These are phyloP conservation scores for Leucoma salicis DNA, from an alignment of 2,888 invertebrate species.

Conservation along the genomic window DNA sequence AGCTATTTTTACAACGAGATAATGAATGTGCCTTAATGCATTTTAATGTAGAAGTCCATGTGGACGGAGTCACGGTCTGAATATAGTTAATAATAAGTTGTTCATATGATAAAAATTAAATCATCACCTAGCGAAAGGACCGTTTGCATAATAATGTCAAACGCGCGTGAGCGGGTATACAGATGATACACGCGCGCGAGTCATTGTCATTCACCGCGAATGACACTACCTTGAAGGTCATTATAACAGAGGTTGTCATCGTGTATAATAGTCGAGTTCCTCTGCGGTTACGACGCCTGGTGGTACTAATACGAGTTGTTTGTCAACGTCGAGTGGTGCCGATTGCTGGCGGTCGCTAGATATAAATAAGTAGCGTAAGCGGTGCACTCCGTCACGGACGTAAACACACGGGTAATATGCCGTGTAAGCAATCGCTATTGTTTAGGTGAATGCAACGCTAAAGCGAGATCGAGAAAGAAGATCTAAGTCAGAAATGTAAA, in stretches of 20 bases:
- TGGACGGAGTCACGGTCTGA: too few relatives aligned
- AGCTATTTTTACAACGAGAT: too few relatives aligned
- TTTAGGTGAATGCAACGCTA: conserved; percentile 46
- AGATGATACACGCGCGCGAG: conserved; percentile 23
- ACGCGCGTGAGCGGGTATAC: conserved; percentile 2
- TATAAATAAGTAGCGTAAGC: conserved; percentile 66
- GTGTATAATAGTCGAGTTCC: conserved; percentile 52
- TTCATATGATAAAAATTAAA: conserved; percentile 2
- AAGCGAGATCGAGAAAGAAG: too few relatives aligned
- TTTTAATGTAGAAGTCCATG: too few relatives aligned
- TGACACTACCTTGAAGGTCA: conserved; percentile 48
- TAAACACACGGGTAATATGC: conserved; percentile 41
- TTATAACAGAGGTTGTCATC: conserved; percentile 43
- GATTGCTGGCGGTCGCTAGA: conserved; percentile 45
- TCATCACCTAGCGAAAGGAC: neutral
- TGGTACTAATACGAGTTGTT: conserved; percentile 64
- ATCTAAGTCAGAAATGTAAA: conserved; percentile 44
- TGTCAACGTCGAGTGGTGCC: conserved; percentile 66
- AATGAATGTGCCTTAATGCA: too few relatives aligned
- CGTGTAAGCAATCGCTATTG: conserved; percentile 49
- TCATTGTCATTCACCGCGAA: conserved; percentile 33
- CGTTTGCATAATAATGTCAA: neutral
- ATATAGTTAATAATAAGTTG: too few relatives aligned
- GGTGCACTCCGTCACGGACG: conserved; percentile 42
- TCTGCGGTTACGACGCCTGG: conserved; percentile 32